phyloP scores from a whole-genome alignment of 2,113 vertebrate genomes.

The Balaeniceps rex region DNA sequence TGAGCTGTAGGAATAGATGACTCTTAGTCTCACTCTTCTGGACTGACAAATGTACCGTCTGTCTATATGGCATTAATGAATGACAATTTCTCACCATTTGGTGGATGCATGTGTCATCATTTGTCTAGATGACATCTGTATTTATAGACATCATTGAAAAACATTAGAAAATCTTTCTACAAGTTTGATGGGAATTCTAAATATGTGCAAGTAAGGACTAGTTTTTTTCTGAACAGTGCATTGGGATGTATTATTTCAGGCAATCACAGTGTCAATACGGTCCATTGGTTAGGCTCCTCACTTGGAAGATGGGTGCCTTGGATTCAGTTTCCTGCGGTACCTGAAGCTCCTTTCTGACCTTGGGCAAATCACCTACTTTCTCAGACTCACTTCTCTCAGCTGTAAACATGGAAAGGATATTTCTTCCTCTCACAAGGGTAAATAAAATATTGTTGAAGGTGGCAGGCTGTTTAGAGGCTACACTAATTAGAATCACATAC shows the following conservation, averaged over 20 bases:
- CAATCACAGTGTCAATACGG: background rate
- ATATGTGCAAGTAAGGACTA: background rate
- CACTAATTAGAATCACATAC: background rate
- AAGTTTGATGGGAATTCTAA: conserved; percentile 44
- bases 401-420: background rate
- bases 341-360: background rate
- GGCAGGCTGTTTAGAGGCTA: background rate
- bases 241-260: background rate
- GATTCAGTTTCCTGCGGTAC: background rate
- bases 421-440: background rate
- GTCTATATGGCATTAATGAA: conserved; percentile 60
- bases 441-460: background rate
- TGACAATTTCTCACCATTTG: conserved; percentile 53
- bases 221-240: background rate
- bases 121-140: conserved; percentile 62
- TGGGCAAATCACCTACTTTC: background rate
- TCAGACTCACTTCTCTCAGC: background rate
- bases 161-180: conserved; percentile 50
- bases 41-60: conserved; percentile 53
- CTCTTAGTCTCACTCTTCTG: conserved; percentile 39
- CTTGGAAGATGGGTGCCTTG: background rate
- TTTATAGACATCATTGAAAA: conserved; percentile 62
- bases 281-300: background rate
- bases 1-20: conserved; percentile 31
- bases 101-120: conserved; percentile 56